Percentiles rank a stretch among this genome's conserved stretches.
Conservation (phyloP, 2,113 vertebrate species). For the Takifugu bimaculatus region DNA sequence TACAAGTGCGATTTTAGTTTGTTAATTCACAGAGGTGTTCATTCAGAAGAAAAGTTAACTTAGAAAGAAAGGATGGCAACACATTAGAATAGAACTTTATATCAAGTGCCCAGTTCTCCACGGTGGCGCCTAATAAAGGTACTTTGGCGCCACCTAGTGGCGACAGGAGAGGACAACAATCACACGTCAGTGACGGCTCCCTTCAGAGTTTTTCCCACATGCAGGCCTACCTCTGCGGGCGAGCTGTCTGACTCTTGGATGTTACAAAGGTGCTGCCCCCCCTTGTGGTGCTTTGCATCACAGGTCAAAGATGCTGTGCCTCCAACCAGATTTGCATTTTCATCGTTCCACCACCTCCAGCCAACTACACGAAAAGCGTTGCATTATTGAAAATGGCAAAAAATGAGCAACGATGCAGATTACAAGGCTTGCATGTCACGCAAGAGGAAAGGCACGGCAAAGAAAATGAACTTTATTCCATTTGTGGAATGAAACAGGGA, state of each 20-base stretch:
- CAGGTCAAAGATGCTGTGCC: slow-evolving; percentile 63
- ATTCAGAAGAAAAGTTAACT: no score
- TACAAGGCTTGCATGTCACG: no score
- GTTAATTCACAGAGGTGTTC: no score
- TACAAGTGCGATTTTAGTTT: no score
- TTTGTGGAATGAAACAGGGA: no score
- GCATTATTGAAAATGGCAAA: background rate
- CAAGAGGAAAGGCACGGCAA: no score
- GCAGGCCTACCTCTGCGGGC: slow-evolving; percentile 67
- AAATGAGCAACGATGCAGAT: background rate
- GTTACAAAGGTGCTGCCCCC: slow-evolving; percentile 58
- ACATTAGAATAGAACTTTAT: no score
- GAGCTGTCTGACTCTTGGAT: slow-evolving; percentile 66
- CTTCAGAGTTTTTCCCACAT: slow-evolving; percentile 29
- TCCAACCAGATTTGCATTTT: slow-evolving; percentile 69
- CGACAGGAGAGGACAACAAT: background rate
- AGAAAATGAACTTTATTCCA: no score
- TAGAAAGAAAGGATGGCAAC: no score
- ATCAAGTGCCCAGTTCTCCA: no score
- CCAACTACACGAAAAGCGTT: slow-evolving; percentile 57
- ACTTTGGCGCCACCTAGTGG: slow-evolving; percentile 64
- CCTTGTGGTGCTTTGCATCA: slow-evolving; percentile 60
- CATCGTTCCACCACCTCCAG: slow-evolving; percentile 63
- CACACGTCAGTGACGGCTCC: background rate
- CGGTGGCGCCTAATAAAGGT: background rate